These are phyloP conservation scores for Nannoperca obscura DNA, from an alignment of 2,797 vertebrate genomes.

Conservation along the genomic window DNA sequence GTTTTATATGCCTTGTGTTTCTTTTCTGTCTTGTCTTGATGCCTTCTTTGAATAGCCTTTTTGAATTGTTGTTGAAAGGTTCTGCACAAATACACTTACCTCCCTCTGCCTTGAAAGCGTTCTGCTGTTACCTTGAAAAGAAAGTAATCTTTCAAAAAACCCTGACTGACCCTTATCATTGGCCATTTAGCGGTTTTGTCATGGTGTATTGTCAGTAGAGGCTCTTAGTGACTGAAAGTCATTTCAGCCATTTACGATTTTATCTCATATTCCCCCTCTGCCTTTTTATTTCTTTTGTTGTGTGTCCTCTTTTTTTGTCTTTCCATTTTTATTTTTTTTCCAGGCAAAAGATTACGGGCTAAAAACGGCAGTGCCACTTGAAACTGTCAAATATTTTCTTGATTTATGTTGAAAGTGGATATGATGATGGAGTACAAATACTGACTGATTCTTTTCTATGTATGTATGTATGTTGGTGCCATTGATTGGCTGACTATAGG, in stretches of 20 bases:
- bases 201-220: background rate
- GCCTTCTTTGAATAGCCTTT: background rate
- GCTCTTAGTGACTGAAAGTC: background rate
- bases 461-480: background rate
- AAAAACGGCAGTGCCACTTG: background rate
- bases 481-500: background rate
- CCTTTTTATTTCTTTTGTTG: background rate
- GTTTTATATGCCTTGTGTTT: background rate
- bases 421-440: background rate
- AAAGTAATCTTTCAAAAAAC: no score
- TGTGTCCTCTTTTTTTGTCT: background rate
- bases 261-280: background rate
- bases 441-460: background rate
- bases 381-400: constrained; percentile 1
- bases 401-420: background rate
- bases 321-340: background rate
- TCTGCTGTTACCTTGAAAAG: background rate
- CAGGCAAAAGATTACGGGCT: background rate
- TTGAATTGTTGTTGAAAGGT: background rate
- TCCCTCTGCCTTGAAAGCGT: background rate
- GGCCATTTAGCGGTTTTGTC: background rate
- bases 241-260: background rate
- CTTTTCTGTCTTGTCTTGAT: background rate
- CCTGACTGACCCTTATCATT: background rate
- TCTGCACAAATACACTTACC: background rate